Base-by-base conservation (phyloP, 2,113 vertebrate species). In the Lontra canadensis region DNA sequence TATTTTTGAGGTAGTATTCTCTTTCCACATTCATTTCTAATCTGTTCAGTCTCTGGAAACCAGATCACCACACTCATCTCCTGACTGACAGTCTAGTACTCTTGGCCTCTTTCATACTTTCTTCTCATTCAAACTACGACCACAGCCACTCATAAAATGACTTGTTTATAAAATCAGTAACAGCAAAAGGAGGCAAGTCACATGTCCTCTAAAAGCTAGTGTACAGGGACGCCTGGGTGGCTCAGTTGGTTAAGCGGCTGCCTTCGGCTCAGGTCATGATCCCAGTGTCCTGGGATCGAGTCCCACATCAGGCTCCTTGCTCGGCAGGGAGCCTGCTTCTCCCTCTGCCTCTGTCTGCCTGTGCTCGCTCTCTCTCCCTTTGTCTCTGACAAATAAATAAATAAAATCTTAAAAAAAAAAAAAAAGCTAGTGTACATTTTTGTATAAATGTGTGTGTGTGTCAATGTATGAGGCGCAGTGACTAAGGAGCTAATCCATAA, bases 21-120 rank as follows among this genome's bases (percentile, higher is more conserved):
- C 59, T 47, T 90, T 86, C n/a, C 55, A 42, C 11, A 39, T 47
- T 80, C 89, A 31, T 89, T 95, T 84, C n/a, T 44, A 84, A 86
- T 85, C 61, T 90, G 47, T 74, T 89, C 57, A 97, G 80, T 15
- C 82, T 94, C 83, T 79, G 82, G 44, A 89, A 89, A 42, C n/a
- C 52, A 88, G 61, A 88, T 84, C 18, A 65, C 34, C 47, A 94
- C 49, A 13, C 14, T 83, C 23, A 79, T 89, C 4, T 69, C n/a
- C 71, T 81, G 34, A 95, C 18, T 21, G 71, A 39, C 14, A 57
- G 31, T 92, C 18, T 83, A 83, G 57, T 80, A 79, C 29, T 55
- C n/a, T 61, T 44, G 44, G 49, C 49, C 42, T 84, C 36, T 90
- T 90, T 85, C 55, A 83, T 8, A 85, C 15, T 89, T 93, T 80